Conservation (phyloP, 2,113 vertebrate genomes). For the Plecturocebus donacophilus region DNA sequence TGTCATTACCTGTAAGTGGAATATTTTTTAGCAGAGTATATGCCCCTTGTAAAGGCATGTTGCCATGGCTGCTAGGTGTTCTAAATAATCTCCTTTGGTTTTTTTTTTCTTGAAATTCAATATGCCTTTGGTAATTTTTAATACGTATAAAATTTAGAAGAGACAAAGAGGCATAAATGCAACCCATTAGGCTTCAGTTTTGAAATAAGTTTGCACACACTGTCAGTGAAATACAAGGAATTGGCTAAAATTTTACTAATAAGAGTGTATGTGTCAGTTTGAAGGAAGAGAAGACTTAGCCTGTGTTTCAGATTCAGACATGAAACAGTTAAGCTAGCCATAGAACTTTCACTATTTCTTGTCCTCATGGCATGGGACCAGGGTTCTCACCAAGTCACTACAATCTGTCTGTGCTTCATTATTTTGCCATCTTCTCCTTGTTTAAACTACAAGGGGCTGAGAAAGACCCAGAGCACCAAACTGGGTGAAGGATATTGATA, state of each 20-base stretch:
- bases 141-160: slow-evolving; percentile 34
- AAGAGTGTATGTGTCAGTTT: background rate
- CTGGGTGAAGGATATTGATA: background rate
- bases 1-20: slow-evolving; percentile 69
- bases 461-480: background rate
- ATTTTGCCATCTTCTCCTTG: background rate
- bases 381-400: background rate
- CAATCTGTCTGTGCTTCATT: background rate
- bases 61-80: slow-evolving; percentile 61
- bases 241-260: background rate
- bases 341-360: slow-evolving; percentile 24
- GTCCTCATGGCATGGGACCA: background rate
- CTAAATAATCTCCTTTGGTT: slow-evolving; percentile 48
- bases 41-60: slow-evolving; percentile 61
- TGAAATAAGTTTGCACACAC: background rate
- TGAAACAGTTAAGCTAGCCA: background rate
- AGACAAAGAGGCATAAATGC: background rate
- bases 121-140: slow-evolving; percentile 25
- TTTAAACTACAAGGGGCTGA: background rate
- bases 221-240: background rate
- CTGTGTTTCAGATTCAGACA: slow-evolving; percentile 68
- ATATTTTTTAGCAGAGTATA: slow-evolving; percentile 63
- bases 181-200: background rate
- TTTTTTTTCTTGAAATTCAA: slow-evolving; percentile 35
- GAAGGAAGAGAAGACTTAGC: slow-evolving; percentile 10